Conservation (phyloP, 2,113 vertebrate species). For the Spizaetus ornatus region DNA sequence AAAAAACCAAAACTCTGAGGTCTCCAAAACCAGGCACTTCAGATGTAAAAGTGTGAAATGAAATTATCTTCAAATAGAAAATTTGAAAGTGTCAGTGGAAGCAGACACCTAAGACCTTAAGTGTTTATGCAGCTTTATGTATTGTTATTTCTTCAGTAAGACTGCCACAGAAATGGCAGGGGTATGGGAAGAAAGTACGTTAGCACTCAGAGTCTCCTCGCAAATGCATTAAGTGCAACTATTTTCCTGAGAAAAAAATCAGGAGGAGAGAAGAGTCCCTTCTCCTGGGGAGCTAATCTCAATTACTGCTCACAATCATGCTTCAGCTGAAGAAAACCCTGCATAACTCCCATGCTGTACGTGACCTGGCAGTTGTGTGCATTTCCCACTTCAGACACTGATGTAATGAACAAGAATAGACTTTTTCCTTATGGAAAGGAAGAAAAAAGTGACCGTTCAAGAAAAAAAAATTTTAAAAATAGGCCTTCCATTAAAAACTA, state of each 20-base stretch:
- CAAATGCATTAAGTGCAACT: not conserved
- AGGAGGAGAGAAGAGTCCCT: not conserved
- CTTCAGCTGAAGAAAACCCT: not conserved
- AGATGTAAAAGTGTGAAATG: not conserved
- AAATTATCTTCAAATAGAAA: constrained; percentile 7
- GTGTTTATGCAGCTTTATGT: constrained; percentile 4
- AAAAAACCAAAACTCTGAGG: not conserved
- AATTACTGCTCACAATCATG: not conserved
- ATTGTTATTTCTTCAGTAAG: constrained; percentile 18
- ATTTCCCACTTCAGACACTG: not conserved
- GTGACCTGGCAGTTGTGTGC: not conserved
- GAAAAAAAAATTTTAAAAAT: not conserved
- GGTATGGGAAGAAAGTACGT: not conserved
- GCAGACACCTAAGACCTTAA: not conserved
- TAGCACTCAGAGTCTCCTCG: not conserved
- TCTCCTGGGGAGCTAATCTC: not conserved
- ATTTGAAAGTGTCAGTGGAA: not conserved
- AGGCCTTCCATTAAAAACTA: not conserved
- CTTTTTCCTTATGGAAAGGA: not conserved
- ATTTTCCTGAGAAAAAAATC: not conserved
- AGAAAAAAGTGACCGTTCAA: not conserved
- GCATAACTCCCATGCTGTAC: not conserved
- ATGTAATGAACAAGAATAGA: not conserved
- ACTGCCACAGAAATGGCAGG: not conserved
- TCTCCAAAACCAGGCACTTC: not conserved